Conservation (phyloP, 1,140 invertebrate species). For the Teleopsis dalmanni region DNA sequence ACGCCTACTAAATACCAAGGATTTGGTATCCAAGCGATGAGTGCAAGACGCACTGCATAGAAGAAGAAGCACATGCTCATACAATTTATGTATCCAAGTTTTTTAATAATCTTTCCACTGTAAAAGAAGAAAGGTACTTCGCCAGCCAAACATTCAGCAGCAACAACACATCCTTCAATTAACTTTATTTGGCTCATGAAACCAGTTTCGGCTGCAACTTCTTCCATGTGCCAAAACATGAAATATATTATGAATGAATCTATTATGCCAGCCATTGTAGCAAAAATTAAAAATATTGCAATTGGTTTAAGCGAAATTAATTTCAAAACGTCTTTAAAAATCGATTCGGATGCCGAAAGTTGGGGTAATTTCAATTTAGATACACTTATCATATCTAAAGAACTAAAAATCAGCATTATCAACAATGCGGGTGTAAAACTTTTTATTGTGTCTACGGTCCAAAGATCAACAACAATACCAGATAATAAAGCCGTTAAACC, state of each 20-base stretch:
- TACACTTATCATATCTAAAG: conserved; percentile 58
- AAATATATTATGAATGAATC: conserved; percentile 74
- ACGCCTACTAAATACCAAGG: conserved; percentile 68
- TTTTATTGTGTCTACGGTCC: conserved; percentile 48
- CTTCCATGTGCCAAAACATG: conserved; percentile 71
- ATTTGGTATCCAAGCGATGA: conserved; percentile 61
- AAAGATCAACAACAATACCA: conserved; percentile 56
- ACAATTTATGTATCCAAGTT: conserved; percentile 61
- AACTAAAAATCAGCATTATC: conserved; percentile 54
- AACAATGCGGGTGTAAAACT: conserved; percentile 63
- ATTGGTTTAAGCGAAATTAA: conserved; percentile 56
- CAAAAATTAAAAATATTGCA: conserved; percentile 59
- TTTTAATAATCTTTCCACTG: conserved; percentile 62
- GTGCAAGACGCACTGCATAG: conserved; percentile 57
- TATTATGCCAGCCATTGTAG: conserved; percentile 61
- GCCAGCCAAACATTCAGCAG: conserved; percentile 63
- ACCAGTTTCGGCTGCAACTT: conserved; percentile 55
- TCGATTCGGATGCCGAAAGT: conserved; percentile 55
- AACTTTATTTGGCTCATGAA: conserved; percentile 61
- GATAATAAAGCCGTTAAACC: conserved; percentile 59
- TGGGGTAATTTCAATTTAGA: conserved; percentile 54
- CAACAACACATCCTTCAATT: conserved; percentile 65
- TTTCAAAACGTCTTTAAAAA: conserved; percentile 53
- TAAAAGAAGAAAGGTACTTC: conserved; percentile 68
- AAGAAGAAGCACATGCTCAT: conserved; percentile 64